These are phyloP conservation scores for Macroramphosus scolopax DNA, from an alignment of 2,797 vertebrate genomes.

Conservation along the genomic window DNA sequence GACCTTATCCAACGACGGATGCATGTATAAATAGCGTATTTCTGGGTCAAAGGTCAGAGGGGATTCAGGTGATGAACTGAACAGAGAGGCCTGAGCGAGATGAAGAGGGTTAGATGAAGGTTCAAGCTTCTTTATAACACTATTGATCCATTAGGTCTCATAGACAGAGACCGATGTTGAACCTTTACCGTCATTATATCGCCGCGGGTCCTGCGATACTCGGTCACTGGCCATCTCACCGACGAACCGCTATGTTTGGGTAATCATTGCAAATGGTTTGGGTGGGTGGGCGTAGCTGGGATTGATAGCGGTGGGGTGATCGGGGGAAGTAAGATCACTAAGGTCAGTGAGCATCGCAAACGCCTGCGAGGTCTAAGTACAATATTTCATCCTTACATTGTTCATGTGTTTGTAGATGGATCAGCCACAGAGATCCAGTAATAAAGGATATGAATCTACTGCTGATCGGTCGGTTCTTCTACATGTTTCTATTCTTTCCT, in stretches of 20 bases:
- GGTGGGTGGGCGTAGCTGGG: constrained; percentile 19
- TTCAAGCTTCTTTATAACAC: constrained; percentile 29
- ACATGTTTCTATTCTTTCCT: not conserved
- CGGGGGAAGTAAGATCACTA: constrained; percentile 12
- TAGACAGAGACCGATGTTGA: constrained; percentile 27
- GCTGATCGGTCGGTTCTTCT: too few relatives aligned
- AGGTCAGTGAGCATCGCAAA: constrained; percentile 37
- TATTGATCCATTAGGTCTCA: constrained; percentile 38
- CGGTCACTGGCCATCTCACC: constrained; percentile 32
- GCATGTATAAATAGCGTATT: constrained; percentile 1
- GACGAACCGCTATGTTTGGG: constrained; percentile 8
- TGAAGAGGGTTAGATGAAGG: constrained; percentile 14
- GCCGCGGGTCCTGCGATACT: constrained; percentile 44
- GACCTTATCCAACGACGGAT: not conserved
- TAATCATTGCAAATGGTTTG: constrained; percentile 23
- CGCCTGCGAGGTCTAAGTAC: constrained; percentile 18
- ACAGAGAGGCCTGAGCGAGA: not conserved
- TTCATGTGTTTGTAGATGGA: constrained; percentile 6
- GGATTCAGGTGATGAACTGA: constrained; percentile 9
- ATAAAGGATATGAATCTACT: not conserved
- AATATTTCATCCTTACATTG: constrained; percentile 12
- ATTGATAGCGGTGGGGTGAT: too few relatives aligned
- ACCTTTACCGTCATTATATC: constrained; percentile 48
- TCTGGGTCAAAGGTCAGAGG: not conserved
- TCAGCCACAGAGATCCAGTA: not conserved